Conservation (phyloP, 2,797 vertebrate genomes). For the Brotula barbata region DNA sequence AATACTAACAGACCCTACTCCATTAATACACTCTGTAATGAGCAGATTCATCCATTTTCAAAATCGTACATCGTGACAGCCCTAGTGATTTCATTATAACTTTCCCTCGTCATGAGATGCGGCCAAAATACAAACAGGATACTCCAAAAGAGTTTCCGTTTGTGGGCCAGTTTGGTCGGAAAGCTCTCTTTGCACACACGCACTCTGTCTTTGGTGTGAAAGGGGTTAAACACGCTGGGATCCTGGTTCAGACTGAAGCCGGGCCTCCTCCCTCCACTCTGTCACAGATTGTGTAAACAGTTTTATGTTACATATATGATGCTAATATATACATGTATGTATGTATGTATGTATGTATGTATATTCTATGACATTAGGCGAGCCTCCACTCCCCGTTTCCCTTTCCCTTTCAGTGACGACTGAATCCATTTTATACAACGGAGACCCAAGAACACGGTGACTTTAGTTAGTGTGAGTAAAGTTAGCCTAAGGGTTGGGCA, state of each 20-base stretch:
- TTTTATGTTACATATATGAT: constrained; percentile 80
- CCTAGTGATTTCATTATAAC: no score
- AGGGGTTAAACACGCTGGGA: constrained; percentile 20
- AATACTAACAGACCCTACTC: no score
- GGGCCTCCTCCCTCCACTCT: constrained; percentile 38
- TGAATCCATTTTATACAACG: constrained; percentile 44
- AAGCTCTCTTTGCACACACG: no score
- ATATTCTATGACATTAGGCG: constrained; percentile 65
- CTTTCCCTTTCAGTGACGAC: constrained; percentile 15
- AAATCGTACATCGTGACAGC: no score
- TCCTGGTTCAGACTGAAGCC: constrained; percentile 44
- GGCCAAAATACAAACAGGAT: no score
- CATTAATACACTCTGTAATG: no score
- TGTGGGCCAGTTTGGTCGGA: no score
- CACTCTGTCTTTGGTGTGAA: constrained; percentile 38
- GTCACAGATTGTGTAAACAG: constrained; percentile 74
- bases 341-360: constrained; percentile 58
- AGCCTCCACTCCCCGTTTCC: background rate
- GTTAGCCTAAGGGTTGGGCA: no score
- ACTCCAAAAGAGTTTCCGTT: no score
- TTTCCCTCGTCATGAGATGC: no score
- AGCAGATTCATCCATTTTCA: no score
- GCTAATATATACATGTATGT: constrained; percentile 73
- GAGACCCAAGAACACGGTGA: constrained; percentile 14
- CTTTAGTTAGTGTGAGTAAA: no score